Evolutionary conservation across 2,797 vertebrate species (phyloP), one percentile per base, ranked within the genome.

Genomic region (Arctocebus calabarensis): DNA sequence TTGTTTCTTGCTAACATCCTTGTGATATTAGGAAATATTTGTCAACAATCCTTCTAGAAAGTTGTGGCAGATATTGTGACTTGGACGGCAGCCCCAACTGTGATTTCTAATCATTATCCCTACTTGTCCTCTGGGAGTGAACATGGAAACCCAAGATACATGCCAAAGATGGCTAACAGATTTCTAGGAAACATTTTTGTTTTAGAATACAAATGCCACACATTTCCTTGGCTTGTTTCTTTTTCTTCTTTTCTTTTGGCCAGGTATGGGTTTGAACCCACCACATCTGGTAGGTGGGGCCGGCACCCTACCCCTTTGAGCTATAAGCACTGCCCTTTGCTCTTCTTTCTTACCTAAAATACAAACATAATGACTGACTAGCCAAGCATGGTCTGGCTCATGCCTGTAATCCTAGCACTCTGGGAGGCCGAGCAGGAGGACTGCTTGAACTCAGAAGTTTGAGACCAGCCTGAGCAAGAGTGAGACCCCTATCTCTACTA

Each of bases 31-130:
- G 62, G 52, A 93, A 91, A 12, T 61, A 34, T 68, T 74, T 90
- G 74, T 85, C 62, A 82, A n/a, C 91, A 93, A 90, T 40, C 34
- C n/a, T 85, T 29, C 43, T 66, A 78, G 66, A 43, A 78, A 89
- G 19, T 32, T 86, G 3, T 34, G 9, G 32, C 32, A 70, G 19
- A 84, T 11, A 43, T 4, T 29, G 20, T 32, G 59, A 17, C 32
- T 59, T 70, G 20, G n/a, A 45, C 90, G 40, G 23, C 9, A n/a
- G 14, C 3, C 14, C 3, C 40, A 73, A 32, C 5, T n/a, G 8
- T 68, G 14, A 94, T 52, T 92, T 91, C 32, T 13, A 94, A 34
- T 55, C 70, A 88, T 48, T 77, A 48, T 74, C 79, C 10, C 34
- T 62, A 75, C 40, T 5, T 13, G 78, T 61, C 43, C n/a, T 71